Conservation (phyloP, 2,797 vertebrate species). For the Typhlichthys eigenmanni region DNA sequence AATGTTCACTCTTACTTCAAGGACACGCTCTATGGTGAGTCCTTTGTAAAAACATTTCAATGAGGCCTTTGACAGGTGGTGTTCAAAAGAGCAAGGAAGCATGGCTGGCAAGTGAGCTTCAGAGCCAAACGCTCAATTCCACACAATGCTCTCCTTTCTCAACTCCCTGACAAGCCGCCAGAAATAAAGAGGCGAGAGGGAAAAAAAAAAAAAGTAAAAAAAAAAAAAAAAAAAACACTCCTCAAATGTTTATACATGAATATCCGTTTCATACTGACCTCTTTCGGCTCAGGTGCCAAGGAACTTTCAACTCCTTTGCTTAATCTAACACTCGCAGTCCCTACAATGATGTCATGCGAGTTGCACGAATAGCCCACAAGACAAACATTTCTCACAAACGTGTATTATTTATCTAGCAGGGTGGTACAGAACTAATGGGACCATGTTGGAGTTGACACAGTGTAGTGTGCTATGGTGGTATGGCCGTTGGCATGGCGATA, state of each 20-base stretch:
- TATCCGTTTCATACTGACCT: slow-evolving; percentile 49
- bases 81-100: slow-evolving; percentile 60
- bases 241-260: slow-evolving; percentile 55
- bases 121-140: slow-evolving; percentile 47
- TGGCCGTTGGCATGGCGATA: slow-evolving; percentile 57
- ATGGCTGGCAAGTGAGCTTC: slow-evolving; percentile 48
- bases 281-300: slow-evolving; percentile 35
- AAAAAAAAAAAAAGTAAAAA: too few relatives aligned
- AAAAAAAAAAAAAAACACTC: slow-evolving; percentile 15
- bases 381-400: slow-evolving; percentile 62
- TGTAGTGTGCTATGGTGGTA: neutral
- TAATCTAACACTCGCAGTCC: slow-evolving; percentile 27
- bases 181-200: slow-evolving; percentile 23
- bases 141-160: slow-evolving; percentile 42
- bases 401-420: slow-evolving; percentile 65
- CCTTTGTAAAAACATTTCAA: slow-evolving; percentile 68
- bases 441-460: slow-evolving; percentile 26
- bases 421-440: slow-evolving; percentile 57
- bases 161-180: slow-evolving; percentile 39
- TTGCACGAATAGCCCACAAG: slow-evolving; percentile 60
- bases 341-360: slow-evolving; percentile 40
- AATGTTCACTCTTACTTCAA: slow-evolving; percentile 58
- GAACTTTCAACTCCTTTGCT: slow-evolving; percentile 38
- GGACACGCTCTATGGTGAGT: slow-evolving; percentile 48
- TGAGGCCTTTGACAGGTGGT: slow-evolving; percentile 67